These are phyloP conservation scores for Chionis minor DNA, from an alignment of 2,113 vertebrate species.

Conservation along the genomic window DNA sequence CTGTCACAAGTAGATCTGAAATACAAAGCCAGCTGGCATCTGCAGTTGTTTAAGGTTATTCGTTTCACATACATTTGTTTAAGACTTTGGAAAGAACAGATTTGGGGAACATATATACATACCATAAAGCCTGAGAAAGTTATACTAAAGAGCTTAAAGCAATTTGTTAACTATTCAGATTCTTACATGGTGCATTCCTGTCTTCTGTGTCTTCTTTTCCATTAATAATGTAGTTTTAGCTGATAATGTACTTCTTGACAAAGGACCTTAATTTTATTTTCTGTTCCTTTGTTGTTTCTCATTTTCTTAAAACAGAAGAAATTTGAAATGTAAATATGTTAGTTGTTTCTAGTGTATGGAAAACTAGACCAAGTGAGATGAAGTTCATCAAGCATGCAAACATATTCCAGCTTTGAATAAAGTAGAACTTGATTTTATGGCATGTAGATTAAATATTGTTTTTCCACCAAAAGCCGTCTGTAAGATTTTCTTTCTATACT, in stretches of 20 bases:
- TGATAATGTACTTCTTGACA: neutral
- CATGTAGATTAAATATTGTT: neutral
- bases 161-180: neutral
- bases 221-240: neutral
- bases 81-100: neutral
- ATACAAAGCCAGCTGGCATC: neutral
- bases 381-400: neutral
- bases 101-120: neutral
- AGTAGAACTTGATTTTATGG: neutral
- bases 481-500: neutral
- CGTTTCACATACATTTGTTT: neutral
- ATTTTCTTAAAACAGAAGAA: neutral
- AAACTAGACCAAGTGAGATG: neutral
- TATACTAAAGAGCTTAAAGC: neutral
- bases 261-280: neutral
- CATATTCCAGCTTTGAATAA: neutral
- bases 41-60: neutral
- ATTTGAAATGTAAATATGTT: neutral
- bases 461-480: neutral
- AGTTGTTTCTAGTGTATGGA: neutral
- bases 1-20: neutral
- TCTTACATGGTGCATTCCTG: neutral
- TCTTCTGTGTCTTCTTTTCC: neutral
- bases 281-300: neutral
- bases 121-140: neutral